phyloP scores from a whole-genome alignment of 1,140 invertebrate genomes.

The Eupristina koningsbergeri region DNA sequence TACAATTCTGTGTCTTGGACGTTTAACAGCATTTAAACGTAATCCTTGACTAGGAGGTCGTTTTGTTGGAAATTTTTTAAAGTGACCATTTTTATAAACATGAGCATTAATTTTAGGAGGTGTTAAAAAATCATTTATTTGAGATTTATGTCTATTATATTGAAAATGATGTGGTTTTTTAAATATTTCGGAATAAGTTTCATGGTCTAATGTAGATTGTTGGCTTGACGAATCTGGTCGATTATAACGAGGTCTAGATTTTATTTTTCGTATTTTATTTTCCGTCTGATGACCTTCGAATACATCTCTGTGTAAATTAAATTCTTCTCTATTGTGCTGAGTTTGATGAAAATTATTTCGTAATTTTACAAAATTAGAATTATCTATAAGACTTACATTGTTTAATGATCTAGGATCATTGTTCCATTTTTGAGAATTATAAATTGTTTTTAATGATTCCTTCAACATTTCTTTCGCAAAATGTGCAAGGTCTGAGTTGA shows the following conservation, averaged over 20 bases:
- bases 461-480: conserved; percentile 72
- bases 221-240: conserved; percentile 62
- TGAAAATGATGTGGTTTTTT: conserved; percentile 54
- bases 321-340: conserved; percentile 54
- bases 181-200: conserved; percentile 49
- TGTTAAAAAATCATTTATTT: conserved; percentile 64
- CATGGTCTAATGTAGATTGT: conserved; percentile 62
- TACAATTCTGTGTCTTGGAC: conserved; percentile 47
- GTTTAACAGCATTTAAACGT: conserved; percentile 46
- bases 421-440: conserved; percentile 71
- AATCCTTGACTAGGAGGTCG: conserved; percentile 40
- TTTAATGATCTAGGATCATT: conserved; percentile 60
- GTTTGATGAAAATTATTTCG: conserved; percentile 64
- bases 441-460: conserved; percentile 70
- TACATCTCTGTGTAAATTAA: conserved; percentile 59
- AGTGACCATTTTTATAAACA: conserved; percentile 62
- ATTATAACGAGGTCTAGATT: conserved; percentile 48
- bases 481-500: conserved; percentile 64
- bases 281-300: conserved; percentile 68
- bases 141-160: conserved; percentile 54
- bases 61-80: conserved; percentile 62
- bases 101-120: conserved; percentile 64
- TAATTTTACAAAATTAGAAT: conserved; percentile 60
- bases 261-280: conserved; percentile 59
- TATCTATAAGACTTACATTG: conserved; percentile 56